Conservation (phyloP, 2,797 vertebrate genomes). For the Oreochromis mossambicus region DNA sequence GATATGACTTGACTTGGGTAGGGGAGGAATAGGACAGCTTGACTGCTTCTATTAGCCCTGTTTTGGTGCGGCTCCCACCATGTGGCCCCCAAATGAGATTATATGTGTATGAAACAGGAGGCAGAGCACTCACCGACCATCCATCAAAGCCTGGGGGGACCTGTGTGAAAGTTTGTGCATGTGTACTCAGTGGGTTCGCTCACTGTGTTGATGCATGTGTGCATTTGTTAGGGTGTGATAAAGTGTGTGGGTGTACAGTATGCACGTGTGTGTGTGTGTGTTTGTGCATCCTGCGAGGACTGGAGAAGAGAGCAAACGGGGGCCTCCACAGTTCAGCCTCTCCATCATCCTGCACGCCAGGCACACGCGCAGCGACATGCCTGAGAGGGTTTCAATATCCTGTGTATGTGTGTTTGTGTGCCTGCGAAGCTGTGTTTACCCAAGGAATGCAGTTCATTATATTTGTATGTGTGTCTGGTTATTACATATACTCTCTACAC, state of each 20-base stretch:
- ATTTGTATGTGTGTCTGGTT: slow-evolving; percentile 59
- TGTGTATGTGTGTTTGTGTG: slow-evolving; percentile 30
- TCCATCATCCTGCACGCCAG: slow-evolving; percentile 71
- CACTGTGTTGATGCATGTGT: slow-evolving; percentile 13
- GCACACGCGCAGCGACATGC: slow-evolving; percentile 65
- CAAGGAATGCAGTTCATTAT: slow-evolving; percentile 65
- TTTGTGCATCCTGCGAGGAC: slow-evolving; percentile 38
- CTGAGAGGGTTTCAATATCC: slow-evolving; percentile 76
- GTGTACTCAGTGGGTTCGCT: slow-evolving; percentile 44
- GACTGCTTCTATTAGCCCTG: slow-evolving; percentile 70
- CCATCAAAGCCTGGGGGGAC: slow-evolving; percentile 76
- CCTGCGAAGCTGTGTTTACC: slow-evolving; percentile 44
- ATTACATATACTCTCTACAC: slow-evolving; percentile 53
- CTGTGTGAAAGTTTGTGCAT: slow-evolving; percentile 54
- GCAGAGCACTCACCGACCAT: slow-evolving; percentile 72
- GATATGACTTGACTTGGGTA: slow-evolving; percentile 35
- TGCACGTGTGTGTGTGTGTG: slow-evolving; percentile 28
- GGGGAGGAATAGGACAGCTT: slow-evolving; percentile 49
- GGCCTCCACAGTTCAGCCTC: slow-evolving; percentile 63
- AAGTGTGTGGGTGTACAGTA: slow-evolving; percentile 39
- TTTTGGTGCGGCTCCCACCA: slow-evolving; percentile 55
- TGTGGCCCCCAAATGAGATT: slow-evolving; percentile 75
- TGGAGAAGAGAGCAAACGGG: slow-evolving; percentile 50
- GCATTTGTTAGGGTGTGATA: slow-evolving; percentile 33
- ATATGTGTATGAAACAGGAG: slow-evolving; percentile 71